Base-by-base conservation (phyloP, 2,888 invertebrate species). In the Fragum fragum region DNA sequence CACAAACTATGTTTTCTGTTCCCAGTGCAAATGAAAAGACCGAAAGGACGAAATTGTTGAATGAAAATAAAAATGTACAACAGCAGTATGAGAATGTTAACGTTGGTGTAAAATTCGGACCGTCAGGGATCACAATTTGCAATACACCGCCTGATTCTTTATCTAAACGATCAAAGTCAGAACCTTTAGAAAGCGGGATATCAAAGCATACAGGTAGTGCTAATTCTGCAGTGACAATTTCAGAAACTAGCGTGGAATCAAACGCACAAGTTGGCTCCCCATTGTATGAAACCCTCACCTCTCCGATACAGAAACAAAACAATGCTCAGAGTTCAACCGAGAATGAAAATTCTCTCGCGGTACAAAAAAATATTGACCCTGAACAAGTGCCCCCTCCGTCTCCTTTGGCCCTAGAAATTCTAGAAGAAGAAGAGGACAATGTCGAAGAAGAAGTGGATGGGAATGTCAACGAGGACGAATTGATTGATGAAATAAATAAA, bases 351-450 rank as follows among this genome's bases (percentile, higher is more conserved):
- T 18, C 2, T 18, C n/a, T n/a, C 47, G 3, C 2, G 5, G 47
- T 16, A 18, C 5, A 47, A 47, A 16, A n/a, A 5, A 47, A 47
- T 14, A 47, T 47, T 47, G n/a, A 47, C 47, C 47, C 47, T 3
- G 83, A 81, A 47, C 55, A 52, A 3, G 89, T 89, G 0, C 91
- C 91, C 14, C 92, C 92, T 14, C 90, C 92, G 5, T 89, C 89
- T 71, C 92, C 92, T 7, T 74, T 86, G 1, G 86, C 87, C 0
- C 86, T 90, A 79, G 87, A 88, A 9, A 73, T 76, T 21, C 72
- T 91, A 26, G 80, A 71, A 21, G 89, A 85, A 78, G 81, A 87
- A 11, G 85, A 88, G 21, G 82, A 84, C 2, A 81, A 84, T 28
- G 82, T 68, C 5, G 80, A 81, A 18, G 86, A 87, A 61, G 76